A percentile compares a stretch with the other conserved stretches of the same genome.
phyloP scores from a whole-genome alignment of 2,113 vertebrate genomes.

The Murina feae region DNA sequence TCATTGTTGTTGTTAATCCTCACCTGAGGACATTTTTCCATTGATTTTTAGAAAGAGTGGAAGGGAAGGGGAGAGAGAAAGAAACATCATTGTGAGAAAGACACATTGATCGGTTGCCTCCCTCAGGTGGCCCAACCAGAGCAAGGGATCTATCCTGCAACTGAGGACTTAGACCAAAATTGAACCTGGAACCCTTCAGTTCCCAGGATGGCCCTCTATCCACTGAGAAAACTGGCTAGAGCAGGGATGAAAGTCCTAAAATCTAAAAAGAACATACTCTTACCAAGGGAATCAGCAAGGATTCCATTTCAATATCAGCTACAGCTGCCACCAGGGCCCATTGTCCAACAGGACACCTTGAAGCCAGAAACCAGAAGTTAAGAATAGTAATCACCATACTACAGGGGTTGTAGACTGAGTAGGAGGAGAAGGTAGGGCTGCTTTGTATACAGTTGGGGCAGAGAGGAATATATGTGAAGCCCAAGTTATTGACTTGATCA shows the following conservation, averaged over 20 bases:
- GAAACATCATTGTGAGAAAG: no score
- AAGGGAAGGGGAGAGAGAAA: no score
- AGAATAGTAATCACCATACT: background rate
- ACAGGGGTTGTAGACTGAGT: background rate
- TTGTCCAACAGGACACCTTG: background rate
- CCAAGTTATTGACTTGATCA: background rate
- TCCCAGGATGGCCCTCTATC: no score
- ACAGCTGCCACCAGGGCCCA: background rate
- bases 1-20: no score
- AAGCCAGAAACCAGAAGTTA: background rate
- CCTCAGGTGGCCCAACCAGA: no score
- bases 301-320: background rate
- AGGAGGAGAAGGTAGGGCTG: background rate
- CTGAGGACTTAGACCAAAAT: no score
- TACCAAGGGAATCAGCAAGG: background rate
- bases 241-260: background rate
- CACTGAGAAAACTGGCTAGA: no score
- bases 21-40: no score
- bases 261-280: background rate
- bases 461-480: background rate
- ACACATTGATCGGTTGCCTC: no score
- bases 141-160: no score
- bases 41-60: no score
- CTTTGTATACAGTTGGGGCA: background rate
- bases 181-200: no score